phyloP scores from a whole-genome alignment of 2,797 vertebrate genomes.

The Pyrocephalus nanus region DNA sequence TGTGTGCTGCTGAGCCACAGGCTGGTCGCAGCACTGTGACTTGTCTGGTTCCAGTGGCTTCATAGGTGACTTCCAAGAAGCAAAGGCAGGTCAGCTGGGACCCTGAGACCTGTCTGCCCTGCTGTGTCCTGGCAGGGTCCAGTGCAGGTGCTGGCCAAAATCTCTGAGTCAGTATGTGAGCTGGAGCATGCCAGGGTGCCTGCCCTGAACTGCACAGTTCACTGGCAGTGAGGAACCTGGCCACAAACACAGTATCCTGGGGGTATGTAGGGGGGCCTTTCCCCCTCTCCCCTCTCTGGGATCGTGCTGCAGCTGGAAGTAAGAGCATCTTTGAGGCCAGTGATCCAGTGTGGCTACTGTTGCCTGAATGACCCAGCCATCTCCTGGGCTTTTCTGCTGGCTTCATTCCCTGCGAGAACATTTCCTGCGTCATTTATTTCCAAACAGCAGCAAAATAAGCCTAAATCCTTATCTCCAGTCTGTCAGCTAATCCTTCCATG shows the following conservation, averaged over 20 bases:
- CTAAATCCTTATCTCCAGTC: conserved; percentile 18
- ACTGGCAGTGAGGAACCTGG: not conserved
- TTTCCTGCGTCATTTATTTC: conserved; percentile 48
- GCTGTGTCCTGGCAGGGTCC: not conserved
- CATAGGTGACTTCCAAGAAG: not conserved
- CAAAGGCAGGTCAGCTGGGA: not conserved
- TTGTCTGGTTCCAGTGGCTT: not conserved
- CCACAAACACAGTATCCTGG: not conserved
- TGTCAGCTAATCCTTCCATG: not conserved
- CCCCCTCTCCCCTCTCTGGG: not conserved
- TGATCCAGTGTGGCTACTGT: not conserved
- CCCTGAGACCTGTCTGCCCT: not conserved
- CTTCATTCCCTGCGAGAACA: conserved; percentile 23
- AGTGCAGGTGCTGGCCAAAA: not conserved
- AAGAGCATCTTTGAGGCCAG: not conserved
- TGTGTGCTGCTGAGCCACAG: not conserved
- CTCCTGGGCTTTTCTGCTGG: not conserved
- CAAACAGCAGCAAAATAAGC: not conserved
- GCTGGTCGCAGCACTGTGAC: not conserved
- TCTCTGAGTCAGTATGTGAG: not conserved
- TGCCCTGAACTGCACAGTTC: not conserved
- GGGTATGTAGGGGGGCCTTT: not conserved
- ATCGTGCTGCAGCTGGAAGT: not conserved
- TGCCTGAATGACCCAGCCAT: not conserved
- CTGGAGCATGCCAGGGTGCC: not conserved